Evolutionary conservation across 1,140 invertebrate genomes (phyloP), one percentile per base, ranked within the genome.

Genomic region (Calliphora vicina): DNA sequence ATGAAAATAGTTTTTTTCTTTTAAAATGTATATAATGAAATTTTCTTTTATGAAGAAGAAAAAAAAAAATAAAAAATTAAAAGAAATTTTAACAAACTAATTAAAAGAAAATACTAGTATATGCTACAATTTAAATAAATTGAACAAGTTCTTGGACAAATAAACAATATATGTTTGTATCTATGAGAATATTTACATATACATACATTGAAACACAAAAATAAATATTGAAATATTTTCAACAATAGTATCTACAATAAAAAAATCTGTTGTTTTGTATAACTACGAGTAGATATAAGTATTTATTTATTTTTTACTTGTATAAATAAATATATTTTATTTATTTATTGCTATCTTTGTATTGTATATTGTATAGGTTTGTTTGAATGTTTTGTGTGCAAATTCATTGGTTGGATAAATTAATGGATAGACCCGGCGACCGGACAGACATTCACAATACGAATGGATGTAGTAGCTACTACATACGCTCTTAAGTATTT

Each of bases 261-360:
- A 35, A 35, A 10, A 35, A 35, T 35, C 35, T 35, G 35, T 35
- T 35, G 35, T 35, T 35, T 35, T 35, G 35, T 35, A 2, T 35
- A n/a, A n/a, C n/a, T 61, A 74, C 26, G 13, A 20, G 20, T 15
- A 29, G 2, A 74, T 1, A 74, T 74, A 74, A 20, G 26, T 74
- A 29, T 74, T 15, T 29, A 74, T 74, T 74, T 74, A 74, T 29
- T 74, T 13, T 74, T 10, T 74, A 74, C 20, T 15, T 71, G 20
- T 74, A 29, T 74, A n/a, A 20, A 74, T 29, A 74, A 15, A 72
- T 74, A 74, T 74, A 72, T 74, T 50, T 50, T 50, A 50, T 6
- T 50, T 50, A 3, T 50, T 50, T 50, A 50, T 50, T 50, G 45
- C 43, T 12, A 45, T 45, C 43, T 45, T 45, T 17, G 12, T 50